These are phyloP conservation scores for Polyommatus iphigenia DNA, from an alignment of 2,888 invertebrate species.

Conservation along the genomic window DNA sequence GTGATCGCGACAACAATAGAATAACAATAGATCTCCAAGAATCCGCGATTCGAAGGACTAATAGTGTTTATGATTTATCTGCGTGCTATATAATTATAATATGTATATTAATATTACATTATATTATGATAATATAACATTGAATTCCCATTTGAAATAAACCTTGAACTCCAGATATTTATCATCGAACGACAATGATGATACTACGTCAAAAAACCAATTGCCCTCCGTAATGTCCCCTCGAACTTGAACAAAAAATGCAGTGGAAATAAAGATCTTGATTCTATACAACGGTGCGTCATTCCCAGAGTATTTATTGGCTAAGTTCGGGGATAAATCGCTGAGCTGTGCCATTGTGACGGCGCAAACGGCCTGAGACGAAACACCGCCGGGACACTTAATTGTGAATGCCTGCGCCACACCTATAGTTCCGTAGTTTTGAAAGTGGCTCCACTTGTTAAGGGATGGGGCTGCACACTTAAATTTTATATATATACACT, in stretches of 20 bases:
- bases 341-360: conserved; percentile 46
- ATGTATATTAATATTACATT: too few relatives aligned
- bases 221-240: background rate
- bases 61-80: too few relatives aligned
- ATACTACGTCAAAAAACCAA: background rate
- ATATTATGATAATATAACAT: too few relatives aligned
- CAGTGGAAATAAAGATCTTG: conserved; percentile 26
- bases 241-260: conserved; percentile 18
- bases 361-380: conserved; percentile 38
- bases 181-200: background rate
- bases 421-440: background rate
- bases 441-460: background rate
- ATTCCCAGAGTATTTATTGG: conserved; percentile 52
- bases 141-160: too few relatives aligned
- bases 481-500: too few relatives aligned
- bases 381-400: conserved; percentile 38
- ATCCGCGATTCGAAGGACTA: too few relatives aligned
- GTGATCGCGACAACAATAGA: too few relatives aligned
- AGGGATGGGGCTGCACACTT: background rate
- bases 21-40: too few relatives aligned
- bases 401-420: conserved; percentile 25
- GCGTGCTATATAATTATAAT: too few relatives aligned
- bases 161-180: background rate
- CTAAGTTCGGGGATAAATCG: conserved; percentile 55
- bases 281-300: conserved; percentile 37